A percentile compares a stretch with the other conserved stretches of the same genome.
Conservation (phyloP, 2,888 invertebrate species). For the Chloroclysta siterata region DNA sequence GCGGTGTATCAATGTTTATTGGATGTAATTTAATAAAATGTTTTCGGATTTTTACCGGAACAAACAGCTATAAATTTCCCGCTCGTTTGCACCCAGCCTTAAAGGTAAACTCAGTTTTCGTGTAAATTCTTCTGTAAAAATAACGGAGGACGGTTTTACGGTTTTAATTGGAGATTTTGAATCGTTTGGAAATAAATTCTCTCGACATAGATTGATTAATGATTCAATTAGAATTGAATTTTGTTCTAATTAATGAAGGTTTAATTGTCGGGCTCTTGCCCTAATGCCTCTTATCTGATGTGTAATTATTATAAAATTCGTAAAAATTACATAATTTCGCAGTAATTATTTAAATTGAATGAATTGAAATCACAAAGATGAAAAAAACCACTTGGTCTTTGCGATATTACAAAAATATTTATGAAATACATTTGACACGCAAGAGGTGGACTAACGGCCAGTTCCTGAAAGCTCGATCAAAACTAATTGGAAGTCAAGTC, state of each 20-base stretch:
- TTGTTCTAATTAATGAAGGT: slow-evolving; percentile 32
- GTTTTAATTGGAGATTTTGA: slow-evolving; percentile 54
- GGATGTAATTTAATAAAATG: slow-evolving; percentile 45
- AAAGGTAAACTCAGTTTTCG: slow-evolving; percentile 35
- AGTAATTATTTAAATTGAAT: background rate
- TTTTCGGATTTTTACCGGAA: slow-evolving; percentile 39
- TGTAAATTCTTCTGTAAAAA: slow-evolving; percentile 39
- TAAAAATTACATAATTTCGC: background rate
- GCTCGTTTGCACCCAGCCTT: slow-evolving; percentile 41
- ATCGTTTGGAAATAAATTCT: slow-evolving; percentile 50
- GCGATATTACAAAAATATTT: too few species aligned
- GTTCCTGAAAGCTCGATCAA: too few species aligned
- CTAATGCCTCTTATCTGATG: background rate
- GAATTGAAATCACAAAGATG: too few species aligned
- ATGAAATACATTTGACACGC: too few species aligned
- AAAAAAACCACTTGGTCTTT: too few species aligned
- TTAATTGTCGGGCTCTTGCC: slow-evolving; percentile 13
- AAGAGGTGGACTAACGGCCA: too few species aligned
- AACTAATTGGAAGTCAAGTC: too few species aligned
- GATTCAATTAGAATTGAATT: slow-evolving; percentile 49
- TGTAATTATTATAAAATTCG: background rate
- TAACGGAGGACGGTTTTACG: slow-evolving; percentile 43
- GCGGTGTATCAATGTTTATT: slow-evolving; percentile 44
- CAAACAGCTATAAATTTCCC: slow-evolving; percentile 43
- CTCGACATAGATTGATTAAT: slow-evolving; percentile 52